Base-by-base conservation (phyloP, 2,113 vertebrate species). In the Notothenia coriiceps region DNA sequence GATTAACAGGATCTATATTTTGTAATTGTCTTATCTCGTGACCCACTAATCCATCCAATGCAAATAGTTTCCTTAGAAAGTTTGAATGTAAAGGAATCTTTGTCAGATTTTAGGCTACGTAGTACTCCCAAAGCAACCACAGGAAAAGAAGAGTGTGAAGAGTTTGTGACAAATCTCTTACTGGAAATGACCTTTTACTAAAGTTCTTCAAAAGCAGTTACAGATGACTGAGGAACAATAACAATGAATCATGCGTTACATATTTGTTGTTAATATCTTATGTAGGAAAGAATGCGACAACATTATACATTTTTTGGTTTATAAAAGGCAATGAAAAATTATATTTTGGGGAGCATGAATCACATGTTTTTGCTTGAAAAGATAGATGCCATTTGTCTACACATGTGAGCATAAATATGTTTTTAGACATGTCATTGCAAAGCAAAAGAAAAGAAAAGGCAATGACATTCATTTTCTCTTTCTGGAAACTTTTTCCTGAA, bases 371-470 rank as follows among this genome's bases (percentile, higher is more conserved):
- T 12, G n/a, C 14, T 15, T 29, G 18, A 68, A 63, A n/a, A 67
- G 55, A 73, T 51, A 66, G 52, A 47, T 67, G 17, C 55, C 69
- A 74, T 65, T 60, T 18, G 65, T 59, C 65, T 14, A 8, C 65
- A 44, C 79, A 80, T 77, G 80, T 78, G 80, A 85, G 72, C 29
- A 25, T 40, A 17, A 67, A 61, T 63, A 64, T 50, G 46, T 57
- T 52, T 79, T 75, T 20, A 69, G 50, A 74, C 73, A 77, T 20
- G 17, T 77, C 29, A 3, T 63, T 17, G 57, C 51, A 72, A 14
- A 60, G 63, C 40, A 72, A 71, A 83, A 74, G 5, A 70, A 70
- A 70, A 40, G 6, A 56, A 59, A 52, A 29, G 33, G 25, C 52
- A 68, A 29, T 50, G 18, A 62, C 20, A 70, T 72, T 13, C 35